phyloP scores from a whole-genome alignment of 53 echinoderm and acorn worm genomes.

The Actinopyga echinites region DNA sequence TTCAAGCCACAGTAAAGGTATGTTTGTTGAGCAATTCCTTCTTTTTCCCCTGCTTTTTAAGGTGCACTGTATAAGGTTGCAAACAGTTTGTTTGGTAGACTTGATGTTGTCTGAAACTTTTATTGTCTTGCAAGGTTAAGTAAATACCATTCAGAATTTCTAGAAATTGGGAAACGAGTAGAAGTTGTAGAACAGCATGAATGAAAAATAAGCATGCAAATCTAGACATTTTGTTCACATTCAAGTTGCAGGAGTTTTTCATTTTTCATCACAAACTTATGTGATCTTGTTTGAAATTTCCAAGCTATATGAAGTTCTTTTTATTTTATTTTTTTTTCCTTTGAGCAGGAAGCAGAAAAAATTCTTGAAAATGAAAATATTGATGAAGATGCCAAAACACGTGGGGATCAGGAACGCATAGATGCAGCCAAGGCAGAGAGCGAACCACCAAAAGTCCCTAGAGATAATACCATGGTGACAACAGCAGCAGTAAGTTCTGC shows the following conservation, averaged over 20 bases:
- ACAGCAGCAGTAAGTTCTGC: conserved; percentile 77
- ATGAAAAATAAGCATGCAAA: too few species aligned
- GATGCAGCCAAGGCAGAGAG: conserved; percentile 65
- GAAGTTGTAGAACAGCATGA: too few species aligned
- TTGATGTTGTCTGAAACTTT: too few species aligned
- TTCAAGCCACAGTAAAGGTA: conserved; percentile 90
- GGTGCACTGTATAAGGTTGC: too few species aligned
- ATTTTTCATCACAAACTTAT: neutral
- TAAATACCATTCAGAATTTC: too few species aligned
- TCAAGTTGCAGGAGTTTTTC: neutral
- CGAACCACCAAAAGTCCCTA: conserved; percentile 74
- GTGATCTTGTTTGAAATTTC: neutral
- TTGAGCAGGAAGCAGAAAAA: conserved; percentile 80
- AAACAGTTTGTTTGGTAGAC: too few species aligned
- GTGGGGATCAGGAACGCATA: conserved; percentile 80
- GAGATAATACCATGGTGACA: conserved; percentile 90
- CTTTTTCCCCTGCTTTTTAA: too few species aligned
- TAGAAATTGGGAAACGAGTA: too few species aligned
- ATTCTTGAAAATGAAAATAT: conserved; percentile 81
- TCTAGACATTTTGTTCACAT: too few species aligned
- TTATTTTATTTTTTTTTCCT: neutral
- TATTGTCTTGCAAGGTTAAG: too few species aligned
- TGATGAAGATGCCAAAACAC: conserved; percentile 77
- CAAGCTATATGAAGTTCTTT: neutral
- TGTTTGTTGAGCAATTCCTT: neutral